phyloP scores from a whole-genome alignment of 2,888 invertebrate genomes.

The Leptinotarsa rubiginosa region DNA sequence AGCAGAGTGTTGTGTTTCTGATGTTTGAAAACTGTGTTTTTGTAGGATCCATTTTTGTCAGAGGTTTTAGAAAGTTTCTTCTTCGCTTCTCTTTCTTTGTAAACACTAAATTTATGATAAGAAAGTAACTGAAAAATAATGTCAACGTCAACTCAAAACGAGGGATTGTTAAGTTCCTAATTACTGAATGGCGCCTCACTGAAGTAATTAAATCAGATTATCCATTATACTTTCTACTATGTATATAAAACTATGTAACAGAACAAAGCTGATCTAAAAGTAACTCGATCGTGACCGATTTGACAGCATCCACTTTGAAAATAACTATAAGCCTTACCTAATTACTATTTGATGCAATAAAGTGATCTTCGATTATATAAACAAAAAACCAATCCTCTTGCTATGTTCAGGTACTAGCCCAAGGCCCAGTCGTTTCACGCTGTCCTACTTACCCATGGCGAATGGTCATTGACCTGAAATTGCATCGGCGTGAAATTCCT shows the following conservation, averaged over 20 bases:
- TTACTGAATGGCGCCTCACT: not conserved
- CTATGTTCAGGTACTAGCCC: conserved; percentile 43
- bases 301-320: not conserved
- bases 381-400: conserved; percentile 29
- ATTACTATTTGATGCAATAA: conserved; percentile 5
- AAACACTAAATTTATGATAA: too few species aligned
- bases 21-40: too few species aligned
- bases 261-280: not conserved
- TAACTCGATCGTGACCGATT: conserved; percentile 10
- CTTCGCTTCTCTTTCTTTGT: too few species aligned
- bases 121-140: too few species aligned
- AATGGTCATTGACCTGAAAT: conserved; percentile 53
- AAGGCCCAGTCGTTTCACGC: conserved; percentile 50
- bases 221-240: not conserved
- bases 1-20: too few species aligned
- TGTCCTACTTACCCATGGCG: conserved; percentile 52
- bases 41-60: too few species aligned
- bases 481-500: conserved; percentile 23
- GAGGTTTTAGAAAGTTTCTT: too few species aligned
- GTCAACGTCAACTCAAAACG: too few species aligned
- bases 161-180: not conserved
- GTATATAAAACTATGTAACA: not conserved
- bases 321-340: conserved; percentile 4
- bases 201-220: not conserved
- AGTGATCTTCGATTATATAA: conserved; percentile 33